Base-by-base conservation (phyloP, 2,888 invertebrate species). In the Allolobophora icterica region DNA sequence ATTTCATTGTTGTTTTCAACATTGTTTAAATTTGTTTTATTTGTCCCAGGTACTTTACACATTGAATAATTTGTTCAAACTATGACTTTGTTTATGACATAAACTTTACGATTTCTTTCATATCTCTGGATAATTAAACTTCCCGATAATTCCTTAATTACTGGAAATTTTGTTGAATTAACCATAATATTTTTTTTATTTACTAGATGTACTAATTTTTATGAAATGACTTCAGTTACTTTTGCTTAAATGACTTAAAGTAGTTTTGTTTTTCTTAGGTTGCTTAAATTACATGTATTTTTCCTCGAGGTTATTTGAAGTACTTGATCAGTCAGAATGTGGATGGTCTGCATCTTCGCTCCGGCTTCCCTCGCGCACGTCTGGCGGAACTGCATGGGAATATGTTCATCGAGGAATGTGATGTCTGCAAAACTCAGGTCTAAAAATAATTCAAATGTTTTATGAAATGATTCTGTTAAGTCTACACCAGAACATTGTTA, bases 291-390 rank as follows among this genome's bases (percentile, higher is more conserved):
- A 21, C n/a, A 30, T 34, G 34, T n/a, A n/a, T 84, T 34, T 35
- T n/a, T 87, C 21, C 92, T 91, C 11, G 94, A 92, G 96, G 96
- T 94, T 94, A 94, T 90, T 96, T 98, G 0, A 97, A 98, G 93
- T 98, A 97, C 94, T 96, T 99, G 58, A 96, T 99, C 38, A 98
- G 98, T 94, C 99, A 99, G 96, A 99, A 99, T 95, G 99, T 99
- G 93, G 99, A 99, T 96, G 99, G 99, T 0, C 96, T 99, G 90
- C 99, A 99, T 96, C 96, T 99, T 91, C 97, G 97, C 94, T 98
- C 98, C 17, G 99, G 99, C 8, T 96, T 99, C 92, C 96, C 97
- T 0, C 96, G 98, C 92, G 96, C 97, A 93, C 96, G 97, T 94
- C 95, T 99, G 92, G 97, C 99, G 21, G 99, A 99, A 95, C 96